Conservation (phyloP, 2,797 vertebrate genomes). For the Arremon brunneinucha region DNA sequence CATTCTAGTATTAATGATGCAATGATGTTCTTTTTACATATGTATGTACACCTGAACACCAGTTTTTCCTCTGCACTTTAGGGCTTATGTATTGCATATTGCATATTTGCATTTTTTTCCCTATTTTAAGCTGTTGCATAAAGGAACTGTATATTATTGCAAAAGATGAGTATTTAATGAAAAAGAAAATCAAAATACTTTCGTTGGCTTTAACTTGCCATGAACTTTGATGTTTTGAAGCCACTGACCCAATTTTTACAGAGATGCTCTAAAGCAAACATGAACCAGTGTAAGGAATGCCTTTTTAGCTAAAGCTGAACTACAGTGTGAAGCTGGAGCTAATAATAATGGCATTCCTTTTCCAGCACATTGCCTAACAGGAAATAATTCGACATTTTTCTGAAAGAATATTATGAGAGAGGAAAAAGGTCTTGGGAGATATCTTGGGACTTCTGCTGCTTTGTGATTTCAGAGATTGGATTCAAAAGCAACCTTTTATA, state of each 20-base stretch:
- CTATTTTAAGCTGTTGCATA: neutral
- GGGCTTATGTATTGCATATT: neutral
- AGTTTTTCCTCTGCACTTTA: neutral
- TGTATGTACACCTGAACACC: neutral
- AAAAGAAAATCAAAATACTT: slow-evolving; percentile 12
- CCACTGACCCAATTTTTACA: neutral
- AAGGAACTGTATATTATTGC: neutral
- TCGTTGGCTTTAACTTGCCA: neutral
- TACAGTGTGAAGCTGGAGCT: neutral
- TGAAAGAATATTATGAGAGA: neutral
- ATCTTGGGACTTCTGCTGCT: neutral
- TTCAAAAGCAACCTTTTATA: neutral
- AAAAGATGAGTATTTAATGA: neutral
- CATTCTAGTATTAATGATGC: neutral
- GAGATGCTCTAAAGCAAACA: slow-evolving; percentile 32
- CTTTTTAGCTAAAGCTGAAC: neutral
- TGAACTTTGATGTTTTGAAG: neutral
- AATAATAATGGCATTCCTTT: slow-evolving; percentile 8
- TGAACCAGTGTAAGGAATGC: neutral
- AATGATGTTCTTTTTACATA: neutral
- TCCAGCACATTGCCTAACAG: slow-evolving; percentile 11
- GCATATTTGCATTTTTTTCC: neutral
- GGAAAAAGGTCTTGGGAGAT: neutral
- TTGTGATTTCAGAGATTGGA: neutral
- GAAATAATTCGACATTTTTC: slow-evolving; percentile 21